Conservation (phyloP, 1,140 invertebrate genomes). For the Drosophila athabasca region DNA sequence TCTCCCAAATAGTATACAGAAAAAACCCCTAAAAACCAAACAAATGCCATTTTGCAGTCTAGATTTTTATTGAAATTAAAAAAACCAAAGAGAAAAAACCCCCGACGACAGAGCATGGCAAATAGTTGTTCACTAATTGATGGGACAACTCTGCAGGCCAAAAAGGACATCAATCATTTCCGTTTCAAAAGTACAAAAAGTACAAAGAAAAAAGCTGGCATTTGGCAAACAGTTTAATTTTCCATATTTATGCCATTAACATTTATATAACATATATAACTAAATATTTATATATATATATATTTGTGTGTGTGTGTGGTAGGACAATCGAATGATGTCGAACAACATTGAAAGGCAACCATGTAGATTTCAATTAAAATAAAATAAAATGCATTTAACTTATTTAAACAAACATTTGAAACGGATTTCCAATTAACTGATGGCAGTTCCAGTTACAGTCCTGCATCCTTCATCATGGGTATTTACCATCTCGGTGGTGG, state of each 20-base stretch:
- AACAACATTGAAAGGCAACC: slow-evolving; percentile 40
- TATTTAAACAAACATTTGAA: slow-evolving; percentile 29
- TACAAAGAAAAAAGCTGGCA: slow-evolving; percentile 19
- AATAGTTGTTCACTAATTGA: slow-evolving; percentile 12
- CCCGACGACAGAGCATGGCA: too few relatives aligned
- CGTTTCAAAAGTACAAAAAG: slow-evolving; percentile 27
- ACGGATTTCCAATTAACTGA: slow-evolving; percentile 14
- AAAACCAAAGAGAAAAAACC: too few relatives aligned
- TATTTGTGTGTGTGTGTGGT: slow-evolving; percentile 17
- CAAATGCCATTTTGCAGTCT: neutral
- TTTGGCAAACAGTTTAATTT: slow-evolving; percentile 49
- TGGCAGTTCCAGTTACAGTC: slow-evolving; percentile 10
- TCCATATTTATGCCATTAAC: slow-evolving; percentile 63
- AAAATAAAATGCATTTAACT: slow-evolving; percentile 37
- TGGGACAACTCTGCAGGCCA: slow-evolving; percentile 1
- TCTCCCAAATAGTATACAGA: neutral
- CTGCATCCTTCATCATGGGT: too few relatives aligned
- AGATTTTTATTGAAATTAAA: neutral
- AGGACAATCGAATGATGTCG: slow-evolving; percentile 10
- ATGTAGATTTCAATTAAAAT: slow-evolving; percentile 43
- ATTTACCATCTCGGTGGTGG: slow-evolving; percentile 62
- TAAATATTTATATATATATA: neutral
- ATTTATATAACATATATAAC: slow-evolving; percentile 53
- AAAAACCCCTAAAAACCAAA: too few relatives aligned
- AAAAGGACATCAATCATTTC: slow-evolving; percentile 36